Conservation (phyloP, 2,797 vertebrate species). For the Mycteria americana region DNA sequence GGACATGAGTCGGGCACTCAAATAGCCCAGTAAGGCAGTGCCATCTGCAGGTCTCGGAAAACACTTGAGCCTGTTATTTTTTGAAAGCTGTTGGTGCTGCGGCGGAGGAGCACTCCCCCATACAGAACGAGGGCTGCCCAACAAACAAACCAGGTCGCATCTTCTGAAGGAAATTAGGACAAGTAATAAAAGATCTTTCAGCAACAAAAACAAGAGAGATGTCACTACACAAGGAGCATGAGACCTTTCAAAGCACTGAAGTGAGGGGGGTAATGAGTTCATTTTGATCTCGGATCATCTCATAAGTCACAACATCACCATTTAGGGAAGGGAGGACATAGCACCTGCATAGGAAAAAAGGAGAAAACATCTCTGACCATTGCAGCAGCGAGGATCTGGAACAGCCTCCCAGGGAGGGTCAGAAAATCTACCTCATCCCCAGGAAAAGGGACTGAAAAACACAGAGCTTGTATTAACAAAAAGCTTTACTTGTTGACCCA, state of each 20-base stretch:
- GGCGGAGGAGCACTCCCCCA: not conserved
- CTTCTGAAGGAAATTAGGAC: not conserved
- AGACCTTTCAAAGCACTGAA: not conserved
- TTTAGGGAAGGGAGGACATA: not conserved
- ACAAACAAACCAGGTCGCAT: not conserved
- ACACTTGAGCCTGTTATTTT: not conserved
- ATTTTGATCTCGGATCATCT: not conserved
- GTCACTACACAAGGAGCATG: not conserved
- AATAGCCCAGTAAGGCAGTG: not conserved
- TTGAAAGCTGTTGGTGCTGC: not conserved
- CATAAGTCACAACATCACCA: not conserved
- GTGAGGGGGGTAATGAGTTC: not conserved
- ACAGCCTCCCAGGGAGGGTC: not conserved
- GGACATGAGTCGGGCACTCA: fast-evolving
- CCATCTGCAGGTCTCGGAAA: slow-evolving; percentile 1
- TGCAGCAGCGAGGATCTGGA: not conserved
- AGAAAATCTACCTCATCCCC: not conserved
- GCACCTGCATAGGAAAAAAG: not conserved
- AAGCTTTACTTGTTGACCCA: not conserved
- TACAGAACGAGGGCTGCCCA: not conserved
- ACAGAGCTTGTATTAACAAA: not conserved
- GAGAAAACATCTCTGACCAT: fast-evolving
- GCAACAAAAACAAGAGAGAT: not conserved
- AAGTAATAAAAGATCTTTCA: not conserved
- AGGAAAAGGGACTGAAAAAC: not conserved